Evolutionary conservation across 2,888 invertebrate genomes (phyloP).

Genomic region (Hymenopus coronatus): DNA sequence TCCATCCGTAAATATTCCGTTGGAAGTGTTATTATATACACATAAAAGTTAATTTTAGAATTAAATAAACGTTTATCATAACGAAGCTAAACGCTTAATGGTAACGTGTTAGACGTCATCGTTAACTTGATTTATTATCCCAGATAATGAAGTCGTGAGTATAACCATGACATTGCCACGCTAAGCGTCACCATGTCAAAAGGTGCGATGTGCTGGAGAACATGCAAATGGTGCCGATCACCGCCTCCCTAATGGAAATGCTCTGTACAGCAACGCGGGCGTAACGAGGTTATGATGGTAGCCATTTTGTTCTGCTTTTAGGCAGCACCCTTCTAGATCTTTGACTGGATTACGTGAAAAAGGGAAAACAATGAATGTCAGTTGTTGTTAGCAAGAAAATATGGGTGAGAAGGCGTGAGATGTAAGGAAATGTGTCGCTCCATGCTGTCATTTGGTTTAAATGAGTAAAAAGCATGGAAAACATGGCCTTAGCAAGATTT

Average conservation of each 20-base stretch:
- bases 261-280: slow-evolving; percentile 11
- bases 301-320: slow-evolving; percentile 26
- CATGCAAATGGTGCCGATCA: slow-evolving; percentile 9
- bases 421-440: neutral
- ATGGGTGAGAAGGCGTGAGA: neutral
- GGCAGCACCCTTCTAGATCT: neutral
- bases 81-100: too few relatives aligned
- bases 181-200: neutral
- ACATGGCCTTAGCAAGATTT: neutral
- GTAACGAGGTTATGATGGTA: slow-evolving; percentile 25
- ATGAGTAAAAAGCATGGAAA: neutral
- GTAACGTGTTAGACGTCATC: too few relatives aligned
- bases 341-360: slow-evolving; percentile 12
- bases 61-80: too few relatives aligned
- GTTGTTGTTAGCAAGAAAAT: neutral
- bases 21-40: too few relatives aligned
- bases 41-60: too few relatives aligned
- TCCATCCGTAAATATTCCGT: too few relatives aligned
- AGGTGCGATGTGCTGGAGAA: neutral
- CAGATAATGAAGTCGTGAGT: too few relatives aligned
- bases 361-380: neutral
- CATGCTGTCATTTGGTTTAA: neutral
- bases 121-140: too few relatives aligned
- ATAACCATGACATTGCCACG: neutral
- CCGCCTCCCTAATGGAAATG: slow-evolving; percentile 22